phyloP scores from a whole-genome alignment of 2,797 vertebrate genomes.

The Threskiornis aethiopicus region DNA sequence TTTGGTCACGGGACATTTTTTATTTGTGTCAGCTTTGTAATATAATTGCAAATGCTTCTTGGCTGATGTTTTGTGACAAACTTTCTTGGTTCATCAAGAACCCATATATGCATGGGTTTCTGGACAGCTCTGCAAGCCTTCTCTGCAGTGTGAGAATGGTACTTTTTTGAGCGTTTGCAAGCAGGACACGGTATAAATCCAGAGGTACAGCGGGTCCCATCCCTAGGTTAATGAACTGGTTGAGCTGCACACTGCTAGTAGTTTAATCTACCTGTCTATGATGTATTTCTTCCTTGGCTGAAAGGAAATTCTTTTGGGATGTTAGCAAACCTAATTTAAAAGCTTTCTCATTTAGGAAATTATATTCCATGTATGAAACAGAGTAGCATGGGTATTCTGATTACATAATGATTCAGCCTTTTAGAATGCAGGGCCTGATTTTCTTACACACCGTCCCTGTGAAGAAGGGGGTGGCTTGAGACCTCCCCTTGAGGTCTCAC shows the following conservation, averaged over 20 bases:
- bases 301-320: background rate
- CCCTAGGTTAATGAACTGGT: background rate
- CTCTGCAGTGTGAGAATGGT: background rate
- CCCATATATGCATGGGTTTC: background rate
- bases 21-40: background rate
- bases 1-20: background rate
- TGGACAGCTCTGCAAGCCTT: background rate
- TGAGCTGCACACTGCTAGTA: background rate
- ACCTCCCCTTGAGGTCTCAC: background rate
- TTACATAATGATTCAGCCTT: background rate
- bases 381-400: background rate
- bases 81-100: background rate
- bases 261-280: background rate
- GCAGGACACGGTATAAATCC: background rate
- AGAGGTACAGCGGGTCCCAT: background rate
- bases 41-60: background rate
- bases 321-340: background rate
- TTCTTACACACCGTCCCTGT: background rate
- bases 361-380: background rate
- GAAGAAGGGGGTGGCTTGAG: background rate
- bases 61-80: background rate
- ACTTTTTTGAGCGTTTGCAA: background rate
- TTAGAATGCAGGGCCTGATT: background rate
- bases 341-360: background rate
- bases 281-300: background rate